Evolutionary conservation across 2,888 invertebrate genomes (phyloP), one percentile per base, ranked within the genome.

Genomic region (Agonopterix alstromeriana): DNA sequence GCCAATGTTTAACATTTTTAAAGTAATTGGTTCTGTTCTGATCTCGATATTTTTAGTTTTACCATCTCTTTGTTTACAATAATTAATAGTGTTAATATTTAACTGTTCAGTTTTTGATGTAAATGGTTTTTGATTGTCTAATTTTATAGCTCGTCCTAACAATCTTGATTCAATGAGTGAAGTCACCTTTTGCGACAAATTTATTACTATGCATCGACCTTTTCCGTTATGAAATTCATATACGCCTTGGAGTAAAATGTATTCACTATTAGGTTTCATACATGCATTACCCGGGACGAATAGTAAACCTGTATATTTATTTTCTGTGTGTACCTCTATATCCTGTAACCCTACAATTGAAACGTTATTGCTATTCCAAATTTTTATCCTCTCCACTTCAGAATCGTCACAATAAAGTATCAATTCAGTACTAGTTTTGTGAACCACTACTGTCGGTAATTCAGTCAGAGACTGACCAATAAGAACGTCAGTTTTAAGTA

Each of bases 391-490:
- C 0, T 48, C 27, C 0, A 47, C 10, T 14, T 47, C 41, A 2
- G 42, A 11, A 10, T 42, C 17, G 10, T 51, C 51, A 14, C 45
- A 48, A 12, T 48, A 44, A 0, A 48, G 35, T 7, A 42, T 43
- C 9, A 50, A 27, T 8, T 11, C 8, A 8, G 43, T 11, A 10
- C 14, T 50, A 7, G 51, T 46, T 38, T 51, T 51, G 9, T 44
- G 42, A n/a, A 52, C 47, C 4, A 10, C 42, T 17, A 52, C 41
- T 11, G 45, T 11, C 2, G 53, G 42, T 36, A 48, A 40, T n/a
- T 54, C 54, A 0, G 52, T 54, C 10, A 54, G 14, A n/a, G 46
- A 43, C 27, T 54, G 52, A 2, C 54, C 54, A 10, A 54, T 46
- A 1, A 54, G 10, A 10, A 54, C 36, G n/a, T 49, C 50, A 2